These are phyloP conservation scores for Cirrhinus molitorella DNA, from an alignment of 2,797 vertebrate species.

Conservation along the genomic window DNA sequence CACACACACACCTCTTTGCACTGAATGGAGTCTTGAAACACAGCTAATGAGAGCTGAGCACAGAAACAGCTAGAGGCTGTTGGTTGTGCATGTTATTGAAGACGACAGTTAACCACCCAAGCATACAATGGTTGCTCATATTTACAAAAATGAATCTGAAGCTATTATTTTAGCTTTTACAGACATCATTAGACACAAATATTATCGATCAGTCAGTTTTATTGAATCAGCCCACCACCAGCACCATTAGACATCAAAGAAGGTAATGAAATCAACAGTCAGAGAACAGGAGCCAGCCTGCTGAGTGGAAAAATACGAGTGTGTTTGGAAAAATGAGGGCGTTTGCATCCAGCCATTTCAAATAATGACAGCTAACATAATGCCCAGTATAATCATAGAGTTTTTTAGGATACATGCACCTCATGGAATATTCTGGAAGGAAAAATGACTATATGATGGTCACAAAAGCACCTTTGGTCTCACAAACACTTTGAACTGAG, in stretches of 20 bases:
- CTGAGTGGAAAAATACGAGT: slow-evolving; percentile 17
- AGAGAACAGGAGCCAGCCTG: slow-evolving; percentile 48
- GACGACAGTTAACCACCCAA: background rate
- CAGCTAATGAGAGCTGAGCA: background rate
- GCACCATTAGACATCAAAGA: slow-evolving; percentile 40
- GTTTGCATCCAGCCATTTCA: background rate
- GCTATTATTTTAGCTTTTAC: background rate
- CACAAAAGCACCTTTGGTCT: background rate
- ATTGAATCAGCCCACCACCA: slow-evolving; percentile 47
- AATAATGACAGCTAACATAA: slow-evolving; percentile 18
- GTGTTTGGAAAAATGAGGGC: background rate
- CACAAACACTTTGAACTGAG: background rate
- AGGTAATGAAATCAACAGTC: slow-evolving; percentile 20
- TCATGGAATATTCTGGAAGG: slow-evolving; percentile 4
- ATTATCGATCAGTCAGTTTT: slow-evolving; percentile 16
- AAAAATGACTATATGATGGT: slow-evolving; percentile 15
- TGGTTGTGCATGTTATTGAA: slow-evolving; percentile 7
- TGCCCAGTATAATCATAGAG: slow-evolving; percentile 22
- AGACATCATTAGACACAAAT: background rate
- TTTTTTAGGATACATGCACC: background rate
- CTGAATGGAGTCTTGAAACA: background rate
- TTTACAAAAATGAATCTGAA: slow-evolving; percentile 1
- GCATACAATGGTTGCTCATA: background rate
- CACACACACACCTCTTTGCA: background rate
- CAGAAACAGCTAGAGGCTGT: background rate